A percentile compares a stretch with the other conserved stretches of the same genome.
Evolutionary conservation across 2,113 vertebrate species (phyloP).

Genomic region (Ifrita kowaldi): DNA sequence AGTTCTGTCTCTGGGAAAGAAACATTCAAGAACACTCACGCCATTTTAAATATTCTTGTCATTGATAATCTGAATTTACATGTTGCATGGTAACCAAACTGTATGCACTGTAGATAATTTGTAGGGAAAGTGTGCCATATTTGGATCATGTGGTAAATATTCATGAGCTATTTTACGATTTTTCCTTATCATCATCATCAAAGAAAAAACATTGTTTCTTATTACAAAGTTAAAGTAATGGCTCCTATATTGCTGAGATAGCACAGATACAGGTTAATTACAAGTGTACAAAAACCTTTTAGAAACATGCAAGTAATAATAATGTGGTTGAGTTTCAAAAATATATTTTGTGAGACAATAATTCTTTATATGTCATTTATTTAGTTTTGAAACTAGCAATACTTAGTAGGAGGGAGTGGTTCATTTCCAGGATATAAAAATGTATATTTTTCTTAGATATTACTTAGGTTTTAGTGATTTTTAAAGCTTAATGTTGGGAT

Average conservation of each 20-base stretch:
- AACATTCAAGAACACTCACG: background rate
- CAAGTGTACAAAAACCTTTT: background rate
- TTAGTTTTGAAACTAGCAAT: background rate
- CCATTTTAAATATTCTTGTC: constrained; percentile 48
- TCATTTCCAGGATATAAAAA: background rate
- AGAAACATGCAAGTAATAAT: background rate
- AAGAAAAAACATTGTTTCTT: constrained; percentile 8
- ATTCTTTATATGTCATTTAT: background rate
- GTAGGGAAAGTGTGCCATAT: background rate
- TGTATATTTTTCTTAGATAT: background rate
- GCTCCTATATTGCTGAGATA: background rate
- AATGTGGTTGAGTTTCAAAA: background rate
- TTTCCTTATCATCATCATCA: background rate
- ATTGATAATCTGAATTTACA: constrained; percentile 8
- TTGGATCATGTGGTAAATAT: constrained; percentile 5
- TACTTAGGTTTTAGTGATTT: background rate
- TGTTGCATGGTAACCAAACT: constrained; percentile 24
- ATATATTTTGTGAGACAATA: background rate
- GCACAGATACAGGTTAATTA: background rate
- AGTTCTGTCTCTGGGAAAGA: background rate
- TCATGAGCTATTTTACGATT: background rate
- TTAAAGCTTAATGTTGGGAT: background rate
- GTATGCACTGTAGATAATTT: background rate
- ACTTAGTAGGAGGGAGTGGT: background rate
- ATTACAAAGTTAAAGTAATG: background rate